Conservation (phyloP, 2,113 vertebrate genomes). For the Thermophis baileyi region DNA sequence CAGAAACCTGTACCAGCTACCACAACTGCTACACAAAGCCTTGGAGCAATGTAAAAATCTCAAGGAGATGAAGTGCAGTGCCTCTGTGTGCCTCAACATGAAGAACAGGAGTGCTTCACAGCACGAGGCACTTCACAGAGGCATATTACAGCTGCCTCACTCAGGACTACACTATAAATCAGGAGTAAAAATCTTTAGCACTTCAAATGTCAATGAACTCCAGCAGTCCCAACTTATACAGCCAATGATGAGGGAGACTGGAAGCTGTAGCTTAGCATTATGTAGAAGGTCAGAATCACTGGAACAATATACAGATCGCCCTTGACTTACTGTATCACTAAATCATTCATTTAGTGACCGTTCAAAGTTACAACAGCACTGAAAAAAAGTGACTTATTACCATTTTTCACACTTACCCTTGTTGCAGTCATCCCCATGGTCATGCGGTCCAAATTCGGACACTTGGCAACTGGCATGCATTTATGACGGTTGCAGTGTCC, state of each 20-base stretch:
- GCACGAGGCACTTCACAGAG: not conserved
- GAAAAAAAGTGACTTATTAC: not conserved
- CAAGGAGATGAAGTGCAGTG: not conserved
- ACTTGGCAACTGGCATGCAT: no score
- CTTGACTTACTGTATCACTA: not conserved
- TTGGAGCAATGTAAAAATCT: not conserved
- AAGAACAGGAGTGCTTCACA: not conserved
- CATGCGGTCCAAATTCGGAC: no score
- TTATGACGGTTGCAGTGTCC: no score
- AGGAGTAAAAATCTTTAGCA: not conserved
- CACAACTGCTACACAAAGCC: not conserved
- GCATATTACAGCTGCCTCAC: not conserved
- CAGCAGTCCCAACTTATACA: not conserved
- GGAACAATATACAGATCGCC: not conserved
- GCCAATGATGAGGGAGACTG: not conserved
- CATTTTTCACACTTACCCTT: not conserved
- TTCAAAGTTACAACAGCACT: not conserved
- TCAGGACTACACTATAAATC: not conserved
- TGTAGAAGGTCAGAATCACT: not conserved
- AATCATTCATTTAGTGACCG: not conserved
- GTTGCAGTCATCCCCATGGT: no score
- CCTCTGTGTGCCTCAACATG: not conserved
- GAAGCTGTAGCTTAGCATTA: not conserved
- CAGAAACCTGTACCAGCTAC: not conserved
- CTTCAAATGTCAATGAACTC: not conserved